Base-by-base conservation (phyloP, 2,888 invertebrate genomes). In the Platynereis dumerilii region DNA sequence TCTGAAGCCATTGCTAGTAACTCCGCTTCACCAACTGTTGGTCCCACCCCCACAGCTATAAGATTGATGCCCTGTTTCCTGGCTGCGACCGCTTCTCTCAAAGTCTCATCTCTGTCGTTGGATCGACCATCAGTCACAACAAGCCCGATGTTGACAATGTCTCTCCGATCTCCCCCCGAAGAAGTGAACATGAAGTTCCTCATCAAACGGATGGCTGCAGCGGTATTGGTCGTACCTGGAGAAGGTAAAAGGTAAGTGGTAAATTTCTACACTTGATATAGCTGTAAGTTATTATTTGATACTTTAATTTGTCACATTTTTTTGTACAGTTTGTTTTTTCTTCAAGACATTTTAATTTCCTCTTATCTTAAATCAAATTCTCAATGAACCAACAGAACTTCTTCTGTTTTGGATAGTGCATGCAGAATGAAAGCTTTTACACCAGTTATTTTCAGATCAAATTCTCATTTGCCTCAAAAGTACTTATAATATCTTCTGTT, bases 161-260 rank as follows among this genome's bases (percentile, higher is more conserved):
- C 73, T 2, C 71, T 64, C 12, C 80, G 66, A 65, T 81, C 81
- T 24, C 82, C 82, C 58, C 74, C 76, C 2, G 48, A 64, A 0
- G 62, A 61, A 1, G 74, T 75, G 61, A 61, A 61, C 5, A 61
- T 45, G 44, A 52, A 59, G 24, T 64, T 68, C 7, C 76, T 65
- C 75, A 77, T 75, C n/a, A 75, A 70, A 5, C 72, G 63, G 0
- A 82, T 66, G 2, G 75, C 80, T 52, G 74, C 79, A 15, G 78
- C 79, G 0, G 80, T 81, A 69, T 82, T 82, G 15, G 81, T 81
- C 57, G 79, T 69, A 24, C 52, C 52, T 52, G 52, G 20, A 22
- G 52, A 24, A 24, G 22, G 52, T 10, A 52, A 22, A 42, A 42
- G 12, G 17, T 15, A 42, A 12, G 17, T n/a, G n/a, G n/a, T n/a